Percentiles rank a stretch among this genome's conserved stretches.
Conservation (phyloP, 2,797 vertebrate genomes). For the Brachyalestes nurse region DNA sequence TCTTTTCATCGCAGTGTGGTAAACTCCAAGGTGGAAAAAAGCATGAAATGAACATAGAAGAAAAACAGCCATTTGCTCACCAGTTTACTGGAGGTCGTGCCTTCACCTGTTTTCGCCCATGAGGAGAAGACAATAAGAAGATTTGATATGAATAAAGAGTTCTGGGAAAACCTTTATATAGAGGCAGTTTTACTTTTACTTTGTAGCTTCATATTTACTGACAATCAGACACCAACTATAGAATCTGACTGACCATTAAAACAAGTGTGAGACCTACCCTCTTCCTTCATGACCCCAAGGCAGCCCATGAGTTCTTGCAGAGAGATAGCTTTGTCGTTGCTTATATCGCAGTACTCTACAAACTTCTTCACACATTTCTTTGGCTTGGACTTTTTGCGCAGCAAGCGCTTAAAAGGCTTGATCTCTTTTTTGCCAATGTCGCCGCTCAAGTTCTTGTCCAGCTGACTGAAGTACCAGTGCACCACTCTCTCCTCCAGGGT, state of each 20-base stretch:
- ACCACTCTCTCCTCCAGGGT: conserved; percentile 95
- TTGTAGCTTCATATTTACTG: not conserved
- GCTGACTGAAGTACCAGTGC: conserved; percentile 95
- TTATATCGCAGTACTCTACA: conserved; percentile 94
- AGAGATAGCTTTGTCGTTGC: conserved; percentile 90
- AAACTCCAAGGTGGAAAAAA: too few species aligned
- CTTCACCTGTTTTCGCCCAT: conserved; percentile 81
- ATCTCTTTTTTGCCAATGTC: conserved; percentile 98
- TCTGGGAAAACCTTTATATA: conserved; percentile 27
- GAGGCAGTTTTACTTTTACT: conserved; percentile 15
- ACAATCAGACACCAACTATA: not conserved
- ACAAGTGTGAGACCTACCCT: conserved; percentile 71
- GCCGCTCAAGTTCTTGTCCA: conserved; percentile 92
- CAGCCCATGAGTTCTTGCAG: conserved; percentile 94
- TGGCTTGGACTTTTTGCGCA: conserved; percentile 95
- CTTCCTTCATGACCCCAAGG: conserved; percentile 90
- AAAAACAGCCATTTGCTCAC: conserved; percentile 73
- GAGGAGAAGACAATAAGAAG: conserved; percentile 55
- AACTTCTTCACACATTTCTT: conserved; percentile 98
- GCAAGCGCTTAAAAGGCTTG: conserved; percentile 94
- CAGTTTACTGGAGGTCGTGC: conserved; percentile 83
- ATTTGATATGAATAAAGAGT: conserved; percentile 28
- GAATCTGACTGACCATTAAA: not conserved
- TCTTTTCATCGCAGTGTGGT: not conserved
- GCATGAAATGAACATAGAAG: not conserved